Evolutionary conservation across 2,113 vertebrate genomes (phyloP).

Genomic region (Pterophyllum scalare): DNA sequence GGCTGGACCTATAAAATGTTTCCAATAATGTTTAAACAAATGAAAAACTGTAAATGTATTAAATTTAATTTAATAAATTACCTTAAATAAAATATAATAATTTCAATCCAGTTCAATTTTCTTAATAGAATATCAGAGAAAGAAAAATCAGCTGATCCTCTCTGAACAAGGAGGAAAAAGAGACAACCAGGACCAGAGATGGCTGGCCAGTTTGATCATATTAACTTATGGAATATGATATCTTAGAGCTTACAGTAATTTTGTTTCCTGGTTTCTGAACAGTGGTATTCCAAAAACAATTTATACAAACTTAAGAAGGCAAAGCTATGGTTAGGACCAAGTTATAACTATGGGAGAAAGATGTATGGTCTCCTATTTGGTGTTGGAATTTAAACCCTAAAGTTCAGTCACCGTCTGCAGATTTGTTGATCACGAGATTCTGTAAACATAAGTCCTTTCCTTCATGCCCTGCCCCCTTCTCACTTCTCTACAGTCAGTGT

Average conservation of each 20-base stretch:
- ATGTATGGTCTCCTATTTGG: slow-evolving; percentile 19
- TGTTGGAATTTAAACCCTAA: slow-evolving; percentile 47
- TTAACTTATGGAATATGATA: background rate
- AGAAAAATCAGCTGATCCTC: too few species aligned
- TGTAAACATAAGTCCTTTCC: slow-evolving; percentile 24
- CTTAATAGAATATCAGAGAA: too few species aligned
- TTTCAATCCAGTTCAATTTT: too few species aligned
- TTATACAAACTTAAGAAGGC: slow-evolving; percentile 60
- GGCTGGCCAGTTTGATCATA: background rate
- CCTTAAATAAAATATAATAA: too few species aligned
- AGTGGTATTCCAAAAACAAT: background rate
- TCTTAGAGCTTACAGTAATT: background rate
- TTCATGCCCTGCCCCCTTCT: background rate
- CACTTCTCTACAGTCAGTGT: slow-evolving; percentile 1
- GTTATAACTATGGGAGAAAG: background rate
- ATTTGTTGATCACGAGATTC: slow-evolving; percentile 14
- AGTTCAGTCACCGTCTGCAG: slow-evolving; percentile 27
- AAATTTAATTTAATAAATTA: too few species aligned
- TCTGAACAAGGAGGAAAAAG: too few species aligned
- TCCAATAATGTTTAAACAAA: too few species aligned
- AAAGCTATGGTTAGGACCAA: slow-evolving; percentile 59
- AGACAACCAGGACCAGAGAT: too few species aligned
- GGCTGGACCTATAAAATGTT: too few species aligned
- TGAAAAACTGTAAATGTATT: too few species aligned
- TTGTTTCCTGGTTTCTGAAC: background rate